Base-by-base conservation (phyloP, 1,140 invertebrate genomes). In the Venturia canescens region DNA sequence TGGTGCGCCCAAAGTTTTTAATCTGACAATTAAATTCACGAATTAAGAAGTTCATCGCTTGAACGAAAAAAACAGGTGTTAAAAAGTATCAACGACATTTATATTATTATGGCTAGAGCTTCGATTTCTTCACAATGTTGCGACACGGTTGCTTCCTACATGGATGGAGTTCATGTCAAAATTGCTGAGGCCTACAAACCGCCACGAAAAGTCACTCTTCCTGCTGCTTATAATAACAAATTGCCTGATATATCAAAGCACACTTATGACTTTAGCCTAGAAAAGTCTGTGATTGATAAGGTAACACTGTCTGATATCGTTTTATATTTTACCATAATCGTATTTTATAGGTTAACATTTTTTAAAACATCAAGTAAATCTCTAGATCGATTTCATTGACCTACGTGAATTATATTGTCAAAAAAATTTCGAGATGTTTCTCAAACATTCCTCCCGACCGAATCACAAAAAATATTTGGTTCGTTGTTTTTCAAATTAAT, bases 141-240 rank as follows among this genome's bases (percentile, higher is more conserved):
- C 71, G 91, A 92, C 74, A 85, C 88, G 15, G 83, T 91, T n/a
- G 86, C 88, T n/a, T 91, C 90, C 82, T 96, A 94, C 84, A 95
- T 97, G 94, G 96, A 97, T 90, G 95, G 95, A 83, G 94, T 97
- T 82, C 94, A 96, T 79, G 96, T 98, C 63, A 97, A 97, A 93
- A 97, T 98, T 89, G 95, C 95, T 67, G 96, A 97, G 91, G 95
- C 95, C 82, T 97, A 96, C 85, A 96, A 96, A 90, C 95, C 96
- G 79, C 96, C 96, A 21, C 94, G 94, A 78, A 93, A 93, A 90
- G 94, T 96, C 70, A 93, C 94, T 82, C 88, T 97, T 83, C 94
- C 95, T 63, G 94, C 94, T 80, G 93, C 93, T 82, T 94, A 95
- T 83, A 92, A 93, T 38, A 94, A 95, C 86, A 93, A 93, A 87